Evolutionary conservation across 2,888 invertebrate genomes (phyloP).

Genomic region (Euplexia lucipara): DNA sequence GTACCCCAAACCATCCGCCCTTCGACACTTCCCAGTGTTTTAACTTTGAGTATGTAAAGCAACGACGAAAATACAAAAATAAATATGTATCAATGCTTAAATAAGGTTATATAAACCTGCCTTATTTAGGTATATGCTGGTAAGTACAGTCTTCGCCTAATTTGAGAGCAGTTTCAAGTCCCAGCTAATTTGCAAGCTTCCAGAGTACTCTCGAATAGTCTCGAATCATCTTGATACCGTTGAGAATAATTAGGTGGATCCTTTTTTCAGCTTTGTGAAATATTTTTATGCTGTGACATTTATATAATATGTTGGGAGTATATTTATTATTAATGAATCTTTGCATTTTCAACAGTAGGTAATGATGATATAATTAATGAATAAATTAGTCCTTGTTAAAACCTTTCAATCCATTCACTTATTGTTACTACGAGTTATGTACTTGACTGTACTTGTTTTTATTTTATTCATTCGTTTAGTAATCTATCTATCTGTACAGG

Average conservation of each 20-base stretch:
- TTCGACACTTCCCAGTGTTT: too few relatives aligned
- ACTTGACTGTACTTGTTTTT: not conserved
- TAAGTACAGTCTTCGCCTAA: constrained; percentile 31
- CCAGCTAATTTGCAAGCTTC: constrained; percentile 51
- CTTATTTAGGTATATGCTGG: not conserved
- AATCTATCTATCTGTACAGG: too few relatives aligned
- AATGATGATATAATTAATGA: too few relatives aligned
- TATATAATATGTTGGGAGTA: not conserved
- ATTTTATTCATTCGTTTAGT: too few relatives aligned
- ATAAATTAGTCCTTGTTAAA: too few relatives aligned
- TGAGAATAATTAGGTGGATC: constrained; percentile 47
- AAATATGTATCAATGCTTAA: not conserved
- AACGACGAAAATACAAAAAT: not conserved
- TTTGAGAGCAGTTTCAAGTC: constrained; percentile 56
- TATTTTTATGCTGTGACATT: not conserved
- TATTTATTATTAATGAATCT: not conserved
- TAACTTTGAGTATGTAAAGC: not conserved
- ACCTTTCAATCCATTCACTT: too few relatives aligned
- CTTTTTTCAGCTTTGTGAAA: constrained; percentile 32
- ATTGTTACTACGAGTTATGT: not conserved
- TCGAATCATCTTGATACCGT: constrained; percentile 53
- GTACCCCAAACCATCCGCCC: too few relatives aligned
- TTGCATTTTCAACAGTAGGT: too few relatives aligned
- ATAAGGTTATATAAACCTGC: constrained; percentile 1
- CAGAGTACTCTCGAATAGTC: constrained; percentile 39